Evolutionary conservation across 1,140 invertebrate species (phyloP), one percentile per base, ranked within the genome.

Genomic region (Aphelinus atriplicis): DNA sequence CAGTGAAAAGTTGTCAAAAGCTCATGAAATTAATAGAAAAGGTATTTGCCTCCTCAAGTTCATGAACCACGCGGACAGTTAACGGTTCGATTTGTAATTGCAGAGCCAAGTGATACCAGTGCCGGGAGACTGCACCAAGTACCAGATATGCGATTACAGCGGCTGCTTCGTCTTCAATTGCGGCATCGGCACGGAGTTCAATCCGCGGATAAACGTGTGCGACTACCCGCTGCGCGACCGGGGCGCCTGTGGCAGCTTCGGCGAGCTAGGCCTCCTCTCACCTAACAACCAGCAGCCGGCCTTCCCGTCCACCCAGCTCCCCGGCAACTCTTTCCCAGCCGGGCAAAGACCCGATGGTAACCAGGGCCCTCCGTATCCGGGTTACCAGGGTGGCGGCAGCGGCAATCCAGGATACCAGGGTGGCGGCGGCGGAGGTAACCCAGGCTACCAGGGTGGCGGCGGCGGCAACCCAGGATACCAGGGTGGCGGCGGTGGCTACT

Each of bases 91-190:
- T 26, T 26, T 57, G 71, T 77, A 1, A 65, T 58, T 74, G 65
- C 47, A 82, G 81, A 66, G 47, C 45, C 71, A 67, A 45, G 78
- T 82, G 47, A 5, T 76, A 10, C 80, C 83, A 0, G 80, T 84
- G 73, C 84, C 84, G 2, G 78, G 83, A 3, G 82, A 88, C 68
- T 89, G 88, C 67, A 76, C 73, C 1, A 87, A 86, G 71, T 90
- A 87, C 75, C 78, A 89, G 48, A 82, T 89, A 48, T 90, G 89
- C 71, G 86, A 84, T 55, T 70, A 48, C 3, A 86, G 85, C 5
- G 79, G 80, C 9, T 80, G 86, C 2, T 81, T 82, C 64, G 75
- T 86, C 3, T 82, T 88, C 70, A 68, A 53, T 2, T 90, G 89
- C 70, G 51, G 51, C 9, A 53, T 75, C 46, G 87, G 85, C 47